phyloP scores from a whole-genome alignment of 2,113 vertebrate species.

The Gallinago undulata region DNA sequence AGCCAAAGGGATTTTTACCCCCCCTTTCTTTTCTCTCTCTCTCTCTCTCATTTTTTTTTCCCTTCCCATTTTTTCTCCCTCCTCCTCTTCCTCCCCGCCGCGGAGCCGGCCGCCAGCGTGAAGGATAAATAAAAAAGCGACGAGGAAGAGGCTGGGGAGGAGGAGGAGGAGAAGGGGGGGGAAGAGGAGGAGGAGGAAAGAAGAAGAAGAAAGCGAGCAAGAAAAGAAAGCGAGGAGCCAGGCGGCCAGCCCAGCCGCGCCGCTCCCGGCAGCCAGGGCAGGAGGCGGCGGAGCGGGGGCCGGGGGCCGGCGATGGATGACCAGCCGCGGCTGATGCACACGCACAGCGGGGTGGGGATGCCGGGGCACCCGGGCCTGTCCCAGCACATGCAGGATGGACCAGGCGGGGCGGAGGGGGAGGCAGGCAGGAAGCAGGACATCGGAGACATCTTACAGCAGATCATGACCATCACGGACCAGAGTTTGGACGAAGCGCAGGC shows the following conservation, averaged over 20 bases:
- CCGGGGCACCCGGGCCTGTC: conserved; percentile 93
- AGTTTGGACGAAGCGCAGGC: conserved; percentile 98
- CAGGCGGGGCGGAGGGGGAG: conserved; percentile 87
- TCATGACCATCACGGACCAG: conserved; percentile 99
- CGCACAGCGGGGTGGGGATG: conserved; percentile 93
- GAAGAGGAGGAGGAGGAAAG: conserved; percentile 55
- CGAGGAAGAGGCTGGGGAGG: conserved; percentile 46
- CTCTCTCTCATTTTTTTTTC: background rate
- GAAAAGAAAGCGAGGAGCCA: conserved; percentile 54
- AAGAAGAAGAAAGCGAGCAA: conserved; percentile 56
- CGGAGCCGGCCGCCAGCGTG: conserved; percentile 74
- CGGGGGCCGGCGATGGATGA: conserved; percentile 87
- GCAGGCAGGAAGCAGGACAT: conserved; percentile 96
- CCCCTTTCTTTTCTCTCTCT: background rate
- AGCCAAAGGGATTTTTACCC: conserved; percentile 54
- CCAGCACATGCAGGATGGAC: conserved; percentile 93
- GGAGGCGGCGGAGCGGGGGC: conserved; percentile 37
- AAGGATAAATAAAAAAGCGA: conserved; percentile 58
- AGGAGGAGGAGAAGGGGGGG: background rate
- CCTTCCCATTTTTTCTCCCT: background rate
- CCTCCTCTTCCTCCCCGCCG: conserved; percentile 56
- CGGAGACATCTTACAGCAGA: conserved; percentile 98
- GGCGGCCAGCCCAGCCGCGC: conserved; percentile 54
- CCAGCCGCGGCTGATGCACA: conserved; percentile 95
- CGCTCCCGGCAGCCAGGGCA: conserved; percentile 46